Evolutionary conservation across 1,140 invertebrate genomes (phyloP).

Genomic region (Nasonia longicornis): DNA sequence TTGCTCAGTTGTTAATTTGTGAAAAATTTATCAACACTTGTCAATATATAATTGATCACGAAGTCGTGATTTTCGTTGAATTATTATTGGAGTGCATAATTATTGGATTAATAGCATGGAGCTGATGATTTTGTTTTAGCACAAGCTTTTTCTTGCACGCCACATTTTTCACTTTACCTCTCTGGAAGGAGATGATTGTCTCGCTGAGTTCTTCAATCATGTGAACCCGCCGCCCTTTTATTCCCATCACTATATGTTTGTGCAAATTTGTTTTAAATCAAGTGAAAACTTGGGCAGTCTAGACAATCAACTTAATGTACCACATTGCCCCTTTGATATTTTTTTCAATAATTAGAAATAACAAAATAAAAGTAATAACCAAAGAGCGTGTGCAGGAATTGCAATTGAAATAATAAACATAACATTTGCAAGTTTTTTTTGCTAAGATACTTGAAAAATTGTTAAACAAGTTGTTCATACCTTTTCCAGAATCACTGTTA

Average conservation of each 20-base stretch:
- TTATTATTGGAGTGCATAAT: constrained; percentile 17
- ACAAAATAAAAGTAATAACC: constrained; percentile 1
- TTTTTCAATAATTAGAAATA: neutral
- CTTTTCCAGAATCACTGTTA: constrained; percentile 95
- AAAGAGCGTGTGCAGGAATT: neutral
- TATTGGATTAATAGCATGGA: constrained; percentile 36
- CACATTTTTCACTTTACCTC: constrained; percentile 79
- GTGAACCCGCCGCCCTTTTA: constrained; percentile 95
- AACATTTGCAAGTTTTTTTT: neutral
- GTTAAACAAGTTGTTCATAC: constrained; percentile 66
- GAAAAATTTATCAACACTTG: neutral
- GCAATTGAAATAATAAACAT: neutral
- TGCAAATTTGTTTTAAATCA: constrained; percentile 58
- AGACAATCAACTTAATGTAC: constrained; percentile 17
- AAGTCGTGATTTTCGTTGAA: neutral
- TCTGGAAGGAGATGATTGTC: constrained; percentile 97
- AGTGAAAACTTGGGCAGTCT: constrained; percentile 4
- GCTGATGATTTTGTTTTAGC: constrained; percentile 41
- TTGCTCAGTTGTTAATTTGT: neutral
- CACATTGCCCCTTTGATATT: neutral
- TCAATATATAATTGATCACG: neutral
- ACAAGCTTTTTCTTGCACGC: constrained; percentile 60
- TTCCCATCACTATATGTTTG: constrained; percentile 91
- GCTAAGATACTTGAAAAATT: neutral
- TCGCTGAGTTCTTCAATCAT: constrained; percentile 98